These are phyloP conservation scores for Sycobia sp. DNA, from an alignment of 1,140 invertebrate genomes.

Conservation along the genomic window DNA sequence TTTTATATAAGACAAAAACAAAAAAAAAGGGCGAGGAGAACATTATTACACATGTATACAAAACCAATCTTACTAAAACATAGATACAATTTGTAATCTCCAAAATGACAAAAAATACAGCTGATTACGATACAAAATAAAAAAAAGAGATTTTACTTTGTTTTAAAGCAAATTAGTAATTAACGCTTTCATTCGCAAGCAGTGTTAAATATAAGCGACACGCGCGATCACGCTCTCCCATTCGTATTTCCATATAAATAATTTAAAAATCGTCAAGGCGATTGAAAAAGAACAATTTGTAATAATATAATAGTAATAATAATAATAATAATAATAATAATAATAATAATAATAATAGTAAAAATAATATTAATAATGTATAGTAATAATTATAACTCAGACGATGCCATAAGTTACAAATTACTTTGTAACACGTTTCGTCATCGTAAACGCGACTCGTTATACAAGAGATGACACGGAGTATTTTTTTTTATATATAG, in stretches of 20 bases:
- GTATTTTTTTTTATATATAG: constrained; percentile 31
- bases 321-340: constrained; percentile 32
- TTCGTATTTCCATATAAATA: constrained; percentile 32
- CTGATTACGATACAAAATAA: constrained; percentile 15
- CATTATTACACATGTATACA: constrained; percentile 15
- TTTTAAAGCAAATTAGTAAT: constrained; percentile 28
- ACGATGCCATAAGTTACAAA: constrained; percentile 30
- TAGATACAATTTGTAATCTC: constrained; percentile 8
- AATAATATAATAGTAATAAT: constrained; percentile 29
- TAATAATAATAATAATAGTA: constrained; percentile 25
- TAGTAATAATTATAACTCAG: constrained; percentile 28
- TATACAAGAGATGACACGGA: constrained; percentile 33
- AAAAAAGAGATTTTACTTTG: constrained; percentile 10
- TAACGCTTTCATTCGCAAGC: constrained; percentile 14
- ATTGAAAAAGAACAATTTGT: constrained; percentile 30
- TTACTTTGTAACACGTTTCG: constrained; percentile 22
- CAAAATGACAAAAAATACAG: constrained; percentile 13
- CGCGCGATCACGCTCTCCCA: constrained; percentile 15
- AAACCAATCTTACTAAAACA: constrained; percentile 19
- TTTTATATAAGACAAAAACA: constrained; percentile 19
- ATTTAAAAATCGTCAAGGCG: constrained; percentile 31
- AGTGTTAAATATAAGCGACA: constrained; percentile 12
- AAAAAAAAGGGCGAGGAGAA: constrained; percentile 15
- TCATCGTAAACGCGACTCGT: constrained; percentile 25
- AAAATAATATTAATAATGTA: constrained; percentile 25